Percentiles rank a stretch among this genome's conserved stretches.
Evolutionary conservation across 2,797 vertebrate species (phyloP).

Genomic region (Bovichtus variegatus): DNA sequence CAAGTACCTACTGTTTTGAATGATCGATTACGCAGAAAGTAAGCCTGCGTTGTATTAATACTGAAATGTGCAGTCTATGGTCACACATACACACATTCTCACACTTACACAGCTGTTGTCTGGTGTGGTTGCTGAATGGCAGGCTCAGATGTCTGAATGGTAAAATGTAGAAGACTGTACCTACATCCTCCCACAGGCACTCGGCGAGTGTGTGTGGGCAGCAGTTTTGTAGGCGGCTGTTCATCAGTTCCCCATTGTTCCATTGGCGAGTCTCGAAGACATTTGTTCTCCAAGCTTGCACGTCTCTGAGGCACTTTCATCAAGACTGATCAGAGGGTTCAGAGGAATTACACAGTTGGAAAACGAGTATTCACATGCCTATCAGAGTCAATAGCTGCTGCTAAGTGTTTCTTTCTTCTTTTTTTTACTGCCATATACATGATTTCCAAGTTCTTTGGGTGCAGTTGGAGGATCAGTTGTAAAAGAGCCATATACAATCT

Average conservation of each 20-base stretch:
- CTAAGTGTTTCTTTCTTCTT: constrained; percentile 13
- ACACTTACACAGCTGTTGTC: constrained; percentile 31
- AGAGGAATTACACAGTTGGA: constrained; percentile 15
- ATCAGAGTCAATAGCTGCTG: constrained; percentile 25
- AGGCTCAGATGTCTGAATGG: constrained; percentile 54
- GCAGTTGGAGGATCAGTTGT: neutral
- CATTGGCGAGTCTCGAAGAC: constrained; percentile 33
- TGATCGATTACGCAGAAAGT: constrained; percentile 1
- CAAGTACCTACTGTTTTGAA: neutral
- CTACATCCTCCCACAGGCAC: constrained; percentile 48
- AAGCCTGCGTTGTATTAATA: constrained; percentile 10
- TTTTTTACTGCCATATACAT: neutral
- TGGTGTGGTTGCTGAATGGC: constrained; percentile 42
- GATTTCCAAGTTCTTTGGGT: neutral
- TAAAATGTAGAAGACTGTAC: constrained; percentile 45
- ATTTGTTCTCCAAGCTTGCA: constrained; percentile 38
- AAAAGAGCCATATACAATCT: neutral
- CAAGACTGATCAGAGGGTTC: constrained; percentile 40
- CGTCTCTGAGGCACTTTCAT: constrained; percentile 40
- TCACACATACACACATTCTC: constrained; percentile 21
- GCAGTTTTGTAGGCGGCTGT: constrained; percentile 61
- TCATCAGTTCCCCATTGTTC: constrained; percentile 67
- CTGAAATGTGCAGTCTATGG: neutral
- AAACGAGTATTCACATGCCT: constrained; percentile 4
- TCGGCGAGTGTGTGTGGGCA: constrained; percentile 54